Evolutionary conservation across 2,797 vertebrate species (phyloP).

Genomic region (Tokudaia muenninki): DNA sequence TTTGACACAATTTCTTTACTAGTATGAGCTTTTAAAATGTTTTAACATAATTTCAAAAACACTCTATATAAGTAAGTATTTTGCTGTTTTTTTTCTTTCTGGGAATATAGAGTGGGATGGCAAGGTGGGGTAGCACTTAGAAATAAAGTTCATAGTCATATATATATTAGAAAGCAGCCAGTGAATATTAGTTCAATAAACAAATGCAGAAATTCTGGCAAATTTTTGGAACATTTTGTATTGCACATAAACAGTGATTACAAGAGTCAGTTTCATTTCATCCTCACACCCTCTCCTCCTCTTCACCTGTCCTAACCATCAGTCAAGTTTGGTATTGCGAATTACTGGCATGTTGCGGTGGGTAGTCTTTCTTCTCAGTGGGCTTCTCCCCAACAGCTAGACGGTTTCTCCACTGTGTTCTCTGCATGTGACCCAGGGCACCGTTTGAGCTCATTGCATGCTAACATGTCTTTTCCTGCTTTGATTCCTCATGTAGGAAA

Average conservation of each 20-base stretch:
- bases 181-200: not conserved
- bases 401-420: not conserved
- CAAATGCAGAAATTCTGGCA: not conserved
- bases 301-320: not conserved
- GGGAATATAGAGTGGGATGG: not conserved
- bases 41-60: constrained; percentile 11
- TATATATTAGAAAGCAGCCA: not conserved
- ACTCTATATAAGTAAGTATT: not conserved
- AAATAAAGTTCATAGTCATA: not conserved
- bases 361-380: not conserved
- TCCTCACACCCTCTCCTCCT: not conserved
- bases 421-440: not conserved
- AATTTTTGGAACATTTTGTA: not conserved
- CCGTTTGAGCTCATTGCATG: not conserved
- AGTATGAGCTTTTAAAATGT: not conserved
- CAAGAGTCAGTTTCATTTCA: not conserved
- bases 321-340: not conserved
- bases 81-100: not conserved
- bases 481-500: not conserved
- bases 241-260: not conserved
- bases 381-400: not conserved
- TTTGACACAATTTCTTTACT: constrained; percentile 40
- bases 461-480: not conserved
- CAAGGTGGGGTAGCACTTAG: not conserved
- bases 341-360: not conserved